A percentile compares a stretch with the other conserved stretches of the same genome.
Conservation (phyloP, 2,113 vertebrate species). For the Actenoides hombroni region DNA sequence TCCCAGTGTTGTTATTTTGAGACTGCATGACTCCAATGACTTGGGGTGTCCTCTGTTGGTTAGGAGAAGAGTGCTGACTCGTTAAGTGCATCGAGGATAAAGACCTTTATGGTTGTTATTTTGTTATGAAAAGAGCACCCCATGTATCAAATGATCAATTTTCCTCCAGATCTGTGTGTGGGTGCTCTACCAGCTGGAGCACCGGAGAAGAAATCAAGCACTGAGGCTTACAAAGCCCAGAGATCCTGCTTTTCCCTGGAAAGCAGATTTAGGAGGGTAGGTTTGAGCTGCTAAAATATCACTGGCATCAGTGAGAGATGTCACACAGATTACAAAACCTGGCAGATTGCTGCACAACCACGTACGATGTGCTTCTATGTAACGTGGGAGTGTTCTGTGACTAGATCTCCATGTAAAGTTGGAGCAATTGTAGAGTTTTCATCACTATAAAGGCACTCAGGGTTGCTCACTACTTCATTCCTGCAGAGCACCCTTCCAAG, state of each 20-base stretch:
- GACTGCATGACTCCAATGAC: slow-evolving; percentile 79
- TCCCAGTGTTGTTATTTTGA: slow-evolving; percentile 85
- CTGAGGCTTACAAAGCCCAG: slow-evolving; percentile 4
- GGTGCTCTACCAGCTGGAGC: slow-evolving; percentile 52
- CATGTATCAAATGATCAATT: slow-evolving; percentile 7
- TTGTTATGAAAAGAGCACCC: slow-evolving; percentile 68
- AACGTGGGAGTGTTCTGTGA: background rate
- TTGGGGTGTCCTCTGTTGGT: slow-evolving; percentile 85
- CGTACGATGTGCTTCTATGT: background rate
- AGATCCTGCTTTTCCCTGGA: background rate
- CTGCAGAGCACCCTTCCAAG: background rate
- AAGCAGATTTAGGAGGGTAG: slow-evolving; percentile 17
- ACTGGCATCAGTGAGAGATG: background rate
- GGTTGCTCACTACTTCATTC: background rate
- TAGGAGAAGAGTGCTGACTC: slow-evolving; percentile 81
- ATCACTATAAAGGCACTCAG: background rate
- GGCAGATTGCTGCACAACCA: slow-evolving; percentile 14
- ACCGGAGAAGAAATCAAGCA: background rate
- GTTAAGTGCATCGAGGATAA: slow-evolving; percentile 87
- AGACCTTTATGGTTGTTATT: slow-evolving; percentile 76
- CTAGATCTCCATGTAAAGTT: background rate
- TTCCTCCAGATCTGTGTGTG: background rate
- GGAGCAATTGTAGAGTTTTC: background rate
- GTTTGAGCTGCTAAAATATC: slow-evolving; percentile 38
- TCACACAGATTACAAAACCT: slow-evolving; percentile 3